Evolutionary conservation across 2,888 invertebrate genomes (phyloP).

Genomic region (Lapara coniferarum): DNA sequence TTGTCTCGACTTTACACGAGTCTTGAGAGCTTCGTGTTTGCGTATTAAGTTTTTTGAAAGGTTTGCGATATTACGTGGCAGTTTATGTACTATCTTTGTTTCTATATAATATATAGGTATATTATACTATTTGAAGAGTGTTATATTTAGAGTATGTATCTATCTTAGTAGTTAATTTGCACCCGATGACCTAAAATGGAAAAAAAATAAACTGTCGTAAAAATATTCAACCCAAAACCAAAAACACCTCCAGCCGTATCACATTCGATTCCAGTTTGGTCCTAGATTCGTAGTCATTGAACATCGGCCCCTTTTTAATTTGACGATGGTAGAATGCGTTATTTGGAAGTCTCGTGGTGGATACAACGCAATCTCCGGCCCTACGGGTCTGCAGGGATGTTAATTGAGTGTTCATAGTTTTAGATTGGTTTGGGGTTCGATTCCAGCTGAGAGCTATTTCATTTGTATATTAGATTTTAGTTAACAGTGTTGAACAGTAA

Average conservation of each 20-base stretch:
- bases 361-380: slow-evolving; percentile 62
- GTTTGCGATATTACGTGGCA: too few species aligned
- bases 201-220: too few species aligned
- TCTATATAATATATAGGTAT: neutral
- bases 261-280: slow-evolving; percentile 49
- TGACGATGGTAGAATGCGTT: slow-evolving; percentile 45
- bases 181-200: too few species aligned
- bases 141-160: too few species aligned
- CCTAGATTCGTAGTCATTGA: slow-evolving; percentile 46
- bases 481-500: neutral
- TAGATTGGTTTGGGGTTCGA: slow-evolving; percentile 58
- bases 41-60: neutral
- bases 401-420: slow-evolving; percentile 68
- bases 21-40: neutral
- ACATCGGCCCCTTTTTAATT: slow-evolving; percentile 61
- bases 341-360: slow-evolving; percentile 59
- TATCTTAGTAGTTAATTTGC: too few species aligned
- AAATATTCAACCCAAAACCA: neutral
- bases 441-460: neutral
- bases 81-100: neutral
- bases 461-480: neutral
- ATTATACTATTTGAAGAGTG: too few species aligned
- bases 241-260: slow-evolving; percentile 31
- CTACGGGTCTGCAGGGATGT: slow-evolving; percentile 53
- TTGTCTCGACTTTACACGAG: slow-evolving; percentile 50